Evolutionary conservation across 2,888 invertebrate genomes (phyloP).

Genomic region (Rhingia campestris): DNA sequence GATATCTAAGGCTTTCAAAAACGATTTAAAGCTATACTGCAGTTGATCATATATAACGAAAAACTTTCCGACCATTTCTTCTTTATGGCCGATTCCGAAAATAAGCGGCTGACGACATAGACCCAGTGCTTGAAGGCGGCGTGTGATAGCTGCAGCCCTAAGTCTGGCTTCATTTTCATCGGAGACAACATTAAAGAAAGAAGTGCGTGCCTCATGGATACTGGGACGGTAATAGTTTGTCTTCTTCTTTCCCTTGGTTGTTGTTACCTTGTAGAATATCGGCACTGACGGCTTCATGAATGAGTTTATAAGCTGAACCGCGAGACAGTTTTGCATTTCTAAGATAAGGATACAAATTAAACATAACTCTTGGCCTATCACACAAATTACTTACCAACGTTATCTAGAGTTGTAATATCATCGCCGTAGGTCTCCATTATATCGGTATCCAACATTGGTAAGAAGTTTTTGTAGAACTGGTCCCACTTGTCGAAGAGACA

Average conservation of each 20-base stretch:
- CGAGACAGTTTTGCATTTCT: constrained; percentile 6
- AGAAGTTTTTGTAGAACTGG: background rate
- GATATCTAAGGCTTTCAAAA: constrained; percentile 17
- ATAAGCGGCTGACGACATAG: background rate
- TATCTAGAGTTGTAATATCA: background rate
- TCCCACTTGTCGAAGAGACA: constrained; percentile 19
- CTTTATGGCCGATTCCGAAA: constrained; percentile 9
- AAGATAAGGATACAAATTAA: background rate
- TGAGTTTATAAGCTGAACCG: background rate
- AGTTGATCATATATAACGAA: constrained; percentile 3
- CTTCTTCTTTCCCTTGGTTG: background rate
- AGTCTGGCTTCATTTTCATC: background rate
- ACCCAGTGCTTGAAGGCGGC: background rate
- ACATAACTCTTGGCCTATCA: background rate
- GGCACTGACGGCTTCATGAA: background rate
- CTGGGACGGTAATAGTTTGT: background rate
- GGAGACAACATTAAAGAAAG: background rate
- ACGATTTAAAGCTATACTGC: constrained; percentile 1
- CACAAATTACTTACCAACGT: background rate
- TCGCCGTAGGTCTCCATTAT: background rate
- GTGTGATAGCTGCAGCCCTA: background rate
- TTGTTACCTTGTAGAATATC: background rate
- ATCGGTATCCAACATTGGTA: background rate
- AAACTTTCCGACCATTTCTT: background rate
- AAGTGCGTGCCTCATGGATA: background rate